A percentile compares a stretch with the other conserved stretches of the same genome.
phyloP scores from a whole-genome alignment of 2,797 vertebrate genomes.

The Megalops cyprinoides region DNA sequence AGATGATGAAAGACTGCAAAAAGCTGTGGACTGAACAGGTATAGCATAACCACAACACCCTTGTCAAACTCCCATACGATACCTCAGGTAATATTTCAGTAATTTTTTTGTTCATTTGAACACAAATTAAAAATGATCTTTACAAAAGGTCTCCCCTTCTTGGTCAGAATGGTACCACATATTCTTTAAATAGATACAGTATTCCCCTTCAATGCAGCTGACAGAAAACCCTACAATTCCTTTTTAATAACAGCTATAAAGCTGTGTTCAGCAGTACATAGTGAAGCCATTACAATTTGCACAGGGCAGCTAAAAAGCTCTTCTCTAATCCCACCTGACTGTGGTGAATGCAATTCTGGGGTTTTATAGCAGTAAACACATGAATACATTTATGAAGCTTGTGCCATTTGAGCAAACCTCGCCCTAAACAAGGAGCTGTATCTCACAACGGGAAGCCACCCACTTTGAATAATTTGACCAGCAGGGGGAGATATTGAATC shows the following conservation, averaged over 20 bases:
- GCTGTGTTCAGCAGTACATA: not conserved
- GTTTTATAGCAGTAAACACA: not conserved
- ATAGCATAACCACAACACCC: conserved; percentile 28
- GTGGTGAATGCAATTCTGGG: not conserved
- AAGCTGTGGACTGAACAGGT: conserved; percentile 40
- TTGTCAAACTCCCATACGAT: not conserved
- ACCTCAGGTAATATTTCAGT: not conserved
- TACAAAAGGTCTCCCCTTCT: too few relatives aligned
- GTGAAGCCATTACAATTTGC: not conserved
- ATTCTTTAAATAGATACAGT: not conserved
- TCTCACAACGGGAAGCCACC: not conserved
- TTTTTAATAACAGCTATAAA: too few relatives aligned
- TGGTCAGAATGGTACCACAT: too few relatives aligned
- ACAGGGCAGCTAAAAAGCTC: not conserved
- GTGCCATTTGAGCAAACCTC: not conserved
- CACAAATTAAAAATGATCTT: too few relatives aligned
- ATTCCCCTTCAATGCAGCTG: not conserved
- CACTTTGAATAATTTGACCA: conserved; percentile 38
- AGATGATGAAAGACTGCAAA: conserved; percentile 38
- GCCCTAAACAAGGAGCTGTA: not conserved
- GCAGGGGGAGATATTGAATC: conserved; percentile 69
- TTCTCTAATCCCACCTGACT: too few relatives aligned
- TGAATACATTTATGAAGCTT: not conserved
- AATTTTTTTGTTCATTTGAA: not conserved
- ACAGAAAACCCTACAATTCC: not conserved